phyloP scores from a whole-genome alignment of 2,888 invertebrate species.

The Monopis laevigella region DNA sequence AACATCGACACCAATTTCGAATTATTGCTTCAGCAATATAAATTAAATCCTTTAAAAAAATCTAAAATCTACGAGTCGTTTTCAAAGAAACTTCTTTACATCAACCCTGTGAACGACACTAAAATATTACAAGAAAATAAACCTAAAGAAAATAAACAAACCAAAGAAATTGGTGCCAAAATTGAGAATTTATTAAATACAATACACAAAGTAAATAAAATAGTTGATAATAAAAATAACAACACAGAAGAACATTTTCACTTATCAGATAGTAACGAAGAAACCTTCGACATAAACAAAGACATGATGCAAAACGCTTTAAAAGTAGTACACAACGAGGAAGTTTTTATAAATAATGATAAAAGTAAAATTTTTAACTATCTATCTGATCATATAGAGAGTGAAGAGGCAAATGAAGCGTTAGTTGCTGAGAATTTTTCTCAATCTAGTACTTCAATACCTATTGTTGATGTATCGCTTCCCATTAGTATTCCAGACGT shows the following conservation, averaged over 20 bases:
- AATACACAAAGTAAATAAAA: conserved; percentile 3
- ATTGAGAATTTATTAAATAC: conserved; percentile 9
- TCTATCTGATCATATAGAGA: not conserved
- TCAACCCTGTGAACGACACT: conserved; percentile 32
- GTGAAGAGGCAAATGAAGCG: not conserved
- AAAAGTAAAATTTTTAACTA: conserved; percentile 3
- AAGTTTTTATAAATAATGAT: not conserved
- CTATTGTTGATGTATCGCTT: not conserved
- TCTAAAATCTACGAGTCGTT: conserved; percentile 39
- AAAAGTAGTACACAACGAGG: not conserved
- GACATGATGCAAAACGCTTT: not conserved
- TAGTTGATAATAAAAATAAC: not conserved
- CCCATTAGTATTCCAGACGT: conserved; percentile 3
- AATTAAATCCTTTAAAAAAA: conserved; percentile 40
- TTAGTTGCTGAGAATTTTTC: not conserved
- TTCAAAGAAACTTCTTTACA: conserved; percentile 31
- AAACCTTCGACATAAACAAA: not conserved
- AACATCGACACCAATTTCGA: conserved; percentile 33
- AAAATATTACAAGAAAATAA: conserved; percentile 25
- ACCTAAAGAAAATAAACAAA: conserved; percentile 17
- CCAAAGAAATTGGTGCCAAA: conserved; percentile 9
- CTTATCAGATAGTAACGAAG: not conserved
- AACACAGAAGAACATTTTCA: not conserved
- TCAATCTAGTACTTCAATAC: not conserved
- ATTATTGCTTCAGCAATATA: conserved; percentile 37